phyloP scores from a whole-genome alignment of 2,113 vertebrate species.

The Panthera uncia region DNA sequence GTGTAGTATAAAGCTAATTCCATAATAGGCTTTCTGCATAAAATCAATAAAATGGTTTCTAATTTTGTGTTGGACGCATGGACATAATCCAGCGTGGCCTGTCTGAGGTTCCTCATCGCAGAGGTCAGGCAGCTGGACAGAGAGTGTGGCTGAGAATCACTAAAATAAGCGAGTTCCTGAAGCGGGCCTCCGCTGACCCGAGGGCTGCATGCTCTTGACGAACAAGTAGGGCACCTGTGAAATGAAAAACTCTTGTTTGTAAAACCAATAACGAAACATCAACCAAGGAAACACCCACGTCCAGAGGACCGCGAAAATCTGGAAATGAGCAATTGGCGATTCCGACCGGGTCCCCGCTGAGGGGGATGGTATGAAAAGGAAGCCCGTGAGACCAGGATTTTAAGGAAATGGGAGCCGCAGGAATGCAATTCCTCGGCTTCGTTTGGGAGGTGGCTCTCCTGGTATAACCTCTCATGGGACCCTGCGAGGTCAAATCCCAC shows the following conservation, averaged over 20 bases:
- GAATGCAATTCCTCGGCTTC: not conserved
- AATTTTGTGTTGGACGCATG: not conserved
- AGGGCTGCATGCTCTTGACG: not conserved
- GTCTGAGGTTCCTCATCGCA: not conserved
- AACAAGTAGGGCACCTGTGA: not conserved
- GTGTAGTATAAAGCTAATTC: not conserved
- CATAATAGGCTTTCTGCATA: not conserved
- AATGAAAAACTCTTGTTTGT: not conserved
- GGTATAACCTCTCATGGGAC: not conserved
- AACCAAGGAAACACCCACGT: not conserved
- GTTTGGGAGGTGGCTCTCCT: not conserved
- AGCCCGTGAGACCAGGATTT: not conserved
- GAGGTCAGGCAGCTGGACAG: not conserved
- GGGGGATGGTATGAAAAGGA: not conserved
- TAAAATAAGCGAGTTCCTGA: no score
- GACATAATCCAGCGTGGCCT: not conserved
- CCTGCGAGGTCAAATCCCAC: not conserved
- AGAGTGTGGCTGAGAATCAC: not conserved
- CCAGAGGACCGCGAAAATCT: not conserved
- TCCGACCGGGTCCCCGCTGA: not conserved
- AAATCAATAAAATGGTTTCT: not conserved
- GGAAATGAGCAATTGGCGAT: not conserved
- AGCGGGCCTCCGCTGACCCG: not conserved
- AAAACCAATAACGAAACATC: not conserved
- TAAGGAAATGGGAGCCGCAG: not conserved